These are phyloP conservation scores for Subacronicta megacephala DNA, from an alignment of 2,888 invertebrate species.

Conservation along the genomic window DNA sequence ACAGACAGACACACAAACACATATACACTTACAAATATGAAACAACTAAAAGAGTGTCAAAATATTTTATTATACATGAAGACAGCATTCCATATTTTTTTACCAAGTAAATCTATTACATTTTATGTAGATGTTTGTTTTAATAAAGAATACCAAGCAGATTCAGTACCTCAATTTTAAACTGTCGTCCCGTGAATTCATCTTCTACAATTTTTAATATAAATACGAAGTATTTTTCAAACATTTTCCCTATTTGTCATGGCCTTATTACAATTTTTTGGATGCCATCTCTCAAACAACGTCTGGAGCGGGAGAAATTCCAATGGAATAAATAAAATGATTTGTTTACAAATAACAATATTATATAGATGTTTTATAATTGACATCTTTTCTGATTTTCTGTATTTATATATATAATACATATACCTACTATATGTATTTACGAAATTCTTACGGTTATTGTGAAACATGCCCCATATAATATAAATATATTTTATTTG, in stretches of 20 bases:
- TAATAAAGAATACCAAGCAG: constrained; percentile 31
- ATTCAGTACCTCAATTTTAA: constrained; percentile 20
- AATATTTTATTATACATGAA: too few relatives aligned
- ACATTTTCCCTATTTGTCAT: constrained; percentile 22
- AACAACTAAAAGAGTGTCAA: too few relatives aligned
- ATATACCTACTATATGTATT: too few relatives aligned
- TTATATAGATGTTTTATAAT: too few relatives aligned
- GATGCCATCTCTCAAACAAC: constrained; percentile 3
- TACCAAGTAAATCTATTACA: constrained; percentile 11
- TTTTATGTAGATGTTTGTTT: constrained; percentile 24
- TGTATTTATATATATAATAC: too few relatives aligned
- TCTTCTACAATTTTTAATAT: constrained; percentile 32
- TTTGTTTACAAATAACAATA: too few relatives aligned
- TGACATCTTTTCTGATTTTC: too few relatives aligned
- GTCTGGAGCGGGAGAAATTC: constrained; percentile 7
- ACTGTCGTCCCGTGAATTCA: constrained; percentile 17
- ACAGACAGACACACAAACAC: too few relatives aligned
- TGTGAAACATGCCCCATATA: too few relatives aligned
- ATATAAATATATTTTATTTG: too few relatives aligned
- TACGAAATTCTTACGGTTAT: too few relatives aligned
- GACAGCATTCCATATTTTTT: neutral
- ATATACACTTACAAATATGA: too few relatives aligned
- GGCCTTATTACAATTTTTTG: constrained; percentile 16
- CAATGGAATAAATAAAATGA: neutral
- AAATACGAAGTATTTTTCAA: constrained; percentile 23